These are phyloP conservation scores for Paguma larvata DNA, from an alignment of 2,797 vertebrate species.

Conservation along the genomic window DNA sequence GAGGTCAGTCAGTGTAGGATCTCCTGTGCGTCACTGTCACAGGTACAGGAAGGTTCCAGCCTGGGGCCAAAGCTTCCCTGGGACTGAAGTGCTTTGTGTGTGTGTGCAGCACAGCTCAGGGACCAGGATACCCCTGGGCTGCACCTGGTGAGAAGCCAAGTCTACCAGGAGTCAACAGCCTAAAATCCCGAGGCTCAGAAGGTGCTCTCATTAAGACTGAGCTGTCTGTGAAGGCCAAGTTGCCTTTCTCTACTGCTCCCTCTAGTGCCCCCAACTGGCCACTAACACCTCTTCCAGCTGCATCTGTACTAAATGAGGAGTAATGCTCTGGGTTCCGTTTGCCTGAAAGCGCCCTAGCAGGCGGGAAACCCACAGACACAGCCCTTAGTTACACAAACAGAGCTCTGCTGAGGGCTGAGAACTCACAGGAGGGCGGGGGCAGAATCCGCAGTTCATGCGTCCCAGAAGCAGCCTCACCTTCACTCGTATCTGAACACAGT, in stretches of 20 bases:
- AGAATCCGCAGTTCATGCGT: neutral
- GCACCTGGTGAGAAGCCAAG: neutral
- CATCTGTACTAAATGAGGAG: neutral
- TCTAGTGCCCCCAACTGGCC: no score
- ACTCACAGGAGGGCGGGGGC: neutral
- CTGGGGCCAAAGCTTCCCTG: neutral
- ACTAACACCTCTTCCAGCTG: neutral
- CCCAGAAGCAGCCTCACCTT: fast-evolving
- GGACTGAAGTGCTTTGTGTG: neutral
- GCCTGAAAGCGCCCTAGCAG: neutral
- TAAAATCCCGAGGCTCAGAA: neutral
- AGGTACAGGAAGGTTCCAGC: neutral
- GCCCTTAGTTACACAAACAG: neutral
- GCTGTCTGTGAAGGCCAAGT: neutral
- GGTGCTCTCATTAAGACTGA: neutral
- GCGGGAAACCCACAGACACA: neutral
- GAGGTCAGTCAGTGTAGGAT: neutral
- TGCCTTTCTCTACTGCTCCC: neutral
- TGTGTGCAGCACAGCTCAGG: neutral
- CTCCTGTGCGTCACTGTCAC: neutral
- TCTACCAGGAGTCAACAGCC: neutral
- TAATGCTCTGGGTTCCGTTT: neutral
- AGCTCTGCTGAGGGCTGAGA: neutral
- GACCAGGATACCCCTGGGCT: neutral
- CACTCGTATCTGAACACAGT: neutral